phyloP scores from a whole-genome alignment of 2,113 vertebrate genomes.

The Nerophis ophidion region DNA sequence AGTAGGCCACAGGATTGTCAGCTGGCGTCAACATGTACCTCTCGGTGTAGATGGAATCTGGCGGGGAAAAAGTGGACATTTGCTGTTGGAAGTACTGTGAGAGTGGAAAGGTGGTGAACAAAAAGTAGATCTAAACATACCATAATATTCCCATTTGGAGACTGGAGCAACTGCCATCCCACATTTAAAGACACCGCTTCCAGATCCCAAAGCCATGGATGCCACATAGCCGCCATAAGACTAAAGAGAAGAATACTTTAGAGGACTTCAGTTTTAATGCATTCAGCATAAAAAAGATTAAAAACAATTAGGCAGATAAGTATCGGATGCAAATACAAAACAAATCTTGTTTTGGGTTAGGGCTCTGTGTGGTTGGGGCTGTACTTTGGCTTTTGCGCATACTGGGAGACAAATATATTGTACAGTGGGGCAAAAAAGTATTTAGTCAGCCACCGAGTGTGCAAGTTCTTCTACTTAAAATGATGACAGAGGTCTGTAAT shows the following conservation, averaged over 20 bases:
- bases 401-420: too few species aligned
- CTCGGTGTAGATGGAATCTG: slow-evolving; percentile 82
- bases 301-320: too few species aligned
- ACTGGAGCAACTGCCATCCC: slow-evolving; percentile 95
- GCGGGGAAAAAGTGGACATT: neutral
- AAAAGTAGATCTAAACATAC: slow-evolving; percentile 68
- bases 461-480: too few species aligned
- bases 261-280: neutral
- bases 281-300: too few species aligned
- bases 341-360: too few species aligned
- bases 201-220: slow-evolving; percentile 92
- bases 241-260: slow-evolving; percentile 63
- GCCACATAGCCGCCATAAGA: slow-evolving; percentile 97
- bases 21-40: slow-evolving; percentile 87
- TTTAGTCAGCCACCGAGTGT: too few species aligned
- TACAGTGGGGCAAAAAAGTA: too few species aligned
- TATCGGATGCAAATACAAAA: too few species aligned
- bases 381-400: too few species aligned
- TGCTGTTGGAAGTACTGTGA: neutral
- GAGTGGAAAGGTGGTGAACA: neutral
- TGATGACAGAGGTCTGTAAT: too few species aligned
- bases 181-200: slow-evolving; percentile 89
- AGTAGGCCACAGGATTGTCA: slow-evolving; percentile 74
- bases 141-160: slow-evolving; percentile 93
- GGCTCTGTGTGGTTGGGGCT: too few species aligned